These are phyloP conservation scores for Acanthaster planci DNA, from an alignment of 35 echinoderm and acorn worm species.

Conservation along the genomic window DNA sequence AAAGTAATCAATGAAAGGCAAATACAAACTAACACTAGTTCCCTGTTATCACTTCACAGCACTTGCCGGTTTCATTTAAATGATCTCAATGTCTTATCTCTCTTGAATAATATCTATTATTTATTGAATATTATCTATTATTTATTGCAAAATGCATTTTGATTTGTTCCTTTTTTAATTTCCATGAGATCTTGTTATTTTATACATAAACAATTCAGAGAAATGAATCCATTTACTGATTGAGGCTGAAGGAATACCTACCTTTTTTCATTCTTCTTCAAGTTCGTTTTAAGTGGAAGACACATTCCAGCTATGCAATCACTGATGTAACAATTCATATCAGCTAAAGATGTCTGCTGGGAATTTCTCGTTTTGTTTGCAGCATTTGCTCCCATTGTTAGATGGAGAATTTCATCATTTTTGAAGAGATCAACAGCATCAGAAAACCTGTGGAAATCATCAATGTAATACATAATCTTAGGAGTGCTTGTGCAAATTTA, in stretches of 20 bases:
- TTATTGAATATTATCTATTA: too few relatives aligned
- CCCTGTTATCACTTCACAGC: too few relatives aligned
- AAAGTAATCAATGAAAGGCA: too few relatives aligned
- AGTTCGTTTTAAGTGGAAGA: constrained; percentile 36
- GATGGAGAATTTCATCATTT: constrained; percentile 89
- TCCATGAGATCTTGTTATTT: neutral
- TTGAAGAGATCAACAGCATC: constrained; percentile 67
- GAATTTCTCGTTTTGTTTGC: constrained; percentile 35
- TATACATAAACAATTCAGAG: neutral
- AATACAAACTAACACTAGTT: too few relatives aligned
- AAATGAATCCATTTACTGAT: too few relatives aligned
- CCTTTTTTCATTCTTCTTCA: neutral
- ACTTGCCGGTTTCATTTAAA: too few relatives aligned
- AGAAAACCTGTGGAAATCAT: constrained; percentile 58
- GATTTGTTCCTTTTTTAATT: too few relatives aligned
- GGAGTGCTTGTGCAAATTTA: too few relatives aligned
- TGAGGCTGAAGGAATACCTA: neutral
- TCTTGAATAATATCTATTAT: too few relatives aligned
- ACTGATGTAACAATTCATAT: constrained; percentile 83
- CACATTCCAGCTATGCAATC: constrained; percentile 72
- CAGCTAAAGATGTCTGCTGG: constrained; percentile 26
- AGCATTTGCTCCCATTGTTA: constrained; percentile 33
- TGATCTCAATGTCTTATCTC: too few relatives aligned
- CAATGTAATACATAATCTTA: too few relatives aligned
- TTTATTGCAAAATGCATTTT: too few relatives aligned